These are phyloP conservation scores for Alethe castanea DNA, from an alignment of 2,113 vertebrate species.

Conservation along the genomic window DNA sequence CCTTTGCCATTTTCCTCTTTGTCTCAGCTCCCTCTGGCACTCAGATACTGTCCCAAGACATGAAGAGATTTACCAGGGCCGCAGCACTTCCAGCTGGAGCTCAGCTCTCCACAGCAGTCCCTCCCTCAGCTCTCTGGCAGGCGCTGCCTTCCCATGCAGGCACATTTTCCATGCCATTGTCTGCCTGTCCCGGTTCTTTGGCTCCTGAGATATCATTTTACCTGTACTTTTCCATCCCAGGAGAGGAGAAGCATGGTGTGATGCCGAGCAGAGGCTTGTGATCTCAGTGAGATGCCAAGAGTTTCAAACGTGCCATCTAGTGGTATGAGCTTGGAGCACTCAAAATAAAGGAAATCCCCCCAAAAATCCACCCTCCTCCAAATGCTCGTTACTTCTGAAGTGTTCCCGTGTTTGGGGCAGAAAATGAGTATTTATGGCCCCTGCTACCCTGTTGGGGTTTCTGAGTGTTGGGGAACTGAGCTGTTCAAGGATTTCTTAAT, in stretches of 20 bases:
- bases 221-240: constrained; percentile 44
- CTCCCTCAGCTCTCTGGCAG: background rate
- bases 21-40: background rate
- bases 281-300: background rate
- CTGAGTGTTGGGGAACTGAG: background rate
- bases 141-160: fast-evolving
- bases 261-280: background rate
- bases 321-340: background rate
- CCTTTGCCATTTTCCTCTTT: background rate
- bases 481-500: background rate
- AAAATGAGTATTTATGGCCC: background rate
- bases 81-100: background rate
- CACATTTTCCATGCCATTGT: background rate
- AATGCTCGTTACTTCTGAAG: background rate
- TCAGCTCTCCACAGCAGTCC: background rate
- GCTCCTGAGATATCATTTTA: background rate
- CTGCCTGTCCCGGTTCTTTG: background rate
- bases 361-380: background rate
- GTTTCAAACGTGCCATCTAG: constrained; percentile 55
- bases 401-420: background rate
- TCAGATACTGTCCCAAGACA: background rate
- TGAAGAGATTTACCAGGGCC: background rate
- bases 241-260: background rate
- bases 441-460: background rate
- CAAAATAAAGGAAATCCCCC: background rate